These are phyloP conservation scores for Rhyacophila brunnea DNA, from an alignment of 1,140 invertebrate species.

Conservation along the genomic window DNA sequence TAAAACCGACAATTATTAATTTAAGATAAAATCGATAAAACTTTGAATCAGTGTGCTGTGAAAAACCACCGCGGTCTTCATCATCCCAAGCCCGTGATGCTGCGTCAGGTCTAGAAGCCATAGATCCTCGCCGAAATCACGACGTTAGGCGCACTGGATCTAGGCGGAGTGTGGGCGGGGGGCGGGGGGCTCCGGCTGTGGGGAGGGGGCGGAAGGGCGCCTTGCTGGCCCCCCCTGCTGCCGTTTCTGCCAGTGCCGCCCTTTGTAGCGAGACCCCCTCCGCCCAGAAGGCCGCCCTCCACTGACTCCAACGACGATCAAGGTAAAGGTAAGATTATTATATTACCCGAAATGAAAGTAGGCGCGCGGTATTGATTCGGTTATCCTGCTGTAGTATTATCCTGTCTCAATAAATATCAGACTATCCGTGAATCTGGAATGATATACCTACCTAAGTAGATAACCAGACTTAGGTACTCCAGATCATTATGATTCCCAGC, in stretches of 20 bases:
- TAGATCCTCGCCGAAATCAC: neutral
- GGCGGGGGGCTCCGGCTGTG: constrained; percentile 10
- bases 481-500: too few species aligned
- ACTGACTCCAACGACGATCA: constrained; percentile 32
- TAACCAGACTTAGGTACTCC: too few species aligned
- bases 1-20: too few species aligned
- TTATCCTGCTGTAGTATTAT: too few species aligned
- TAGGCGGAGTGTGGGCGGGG: constrained; percentile 13
- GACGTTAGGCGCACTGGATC: neutral
- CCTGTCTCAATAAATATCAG: too few species aligned
- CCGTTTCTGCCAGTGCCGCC: constrained; percentile 28
- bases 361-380: too few species aligned
- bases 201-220: constrained; percentile 9
- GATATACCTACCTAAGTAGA: too few species aligned
- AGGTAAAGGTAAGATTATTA: constrained; percentile 24
- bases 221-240: constrained; percentile 23
- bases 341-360: too few species aligned
- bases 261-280: constrained; percentile 19
- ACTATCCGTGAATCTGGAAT: too few species aligned
- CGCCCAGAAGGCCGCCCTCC: constrained; percentile 24
- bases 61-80: neutral
- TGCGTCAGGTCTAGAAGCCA: constrained; percentile 9
- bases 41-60: too few species aligned
- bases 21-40: too few species aligned
- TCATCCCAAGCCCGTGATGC: neutral